Evolutionary conservation across 2,797 vertebrate species (phyloP), one percentile per base, ranked within the genome.

Genomic region (Falco concolor): DNA sequence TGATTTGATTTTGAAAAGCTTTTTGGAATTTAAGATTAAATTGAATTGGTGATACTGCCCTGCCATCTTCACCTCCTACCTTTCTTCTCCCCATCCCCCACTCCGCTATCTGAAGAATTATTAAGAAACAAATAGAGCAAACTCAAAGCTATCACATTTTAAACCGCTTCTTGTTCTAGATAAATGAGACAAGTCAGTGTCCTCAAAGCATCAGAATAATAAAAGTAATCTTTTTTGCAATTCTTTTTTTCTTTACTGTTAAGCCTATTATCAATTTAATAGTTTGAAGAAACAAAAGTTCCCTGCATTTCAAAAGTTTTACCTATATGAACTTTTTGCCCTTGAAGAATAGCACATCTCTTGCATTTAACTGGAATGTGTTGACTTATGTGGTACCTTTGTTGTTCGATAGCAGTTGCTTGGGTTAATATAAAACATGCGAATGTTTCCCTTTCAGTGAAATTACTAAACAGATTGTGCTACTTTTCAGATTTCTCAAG

Each of bases 1-100:
- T 90, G 59, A 70, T 94, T 96, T 97, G 42, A 87, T 89, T 96
- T 96, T 96, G 81, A 96, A 96, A 85, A 67, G 85, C 22, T 75
- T 78, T 67, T 64, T 82, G 50, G 49, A 92, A 92, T 95, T 90
- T 82, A 90, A 90, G 32, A 57, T 61, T 89, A 74, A 92, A 89
- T 77, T 93, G 89, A 93, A 91, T 76, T 65, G 70, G 21, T 80
- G 79, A 89, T 68, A 80, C 14, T 80, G 30, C 57, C 78, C 50
- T n/a, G 30, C 50, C 64, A 32, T 65, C 70, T 89, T 87, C 32
- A 80, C 60, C 45, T 87, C 70, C 82, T 72, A 49, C 42, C 68
- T 88, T 75, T 61, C 22, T 70, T 77, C 38, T 61, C 12, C 40
- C 63, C 11, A 20, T 30, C 47, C 73, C 22, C 92, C 20, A 32